Conservation (phyloP, 2,797 vertebrate genomes). For the Sebastes kiyomatsui region DNA sequence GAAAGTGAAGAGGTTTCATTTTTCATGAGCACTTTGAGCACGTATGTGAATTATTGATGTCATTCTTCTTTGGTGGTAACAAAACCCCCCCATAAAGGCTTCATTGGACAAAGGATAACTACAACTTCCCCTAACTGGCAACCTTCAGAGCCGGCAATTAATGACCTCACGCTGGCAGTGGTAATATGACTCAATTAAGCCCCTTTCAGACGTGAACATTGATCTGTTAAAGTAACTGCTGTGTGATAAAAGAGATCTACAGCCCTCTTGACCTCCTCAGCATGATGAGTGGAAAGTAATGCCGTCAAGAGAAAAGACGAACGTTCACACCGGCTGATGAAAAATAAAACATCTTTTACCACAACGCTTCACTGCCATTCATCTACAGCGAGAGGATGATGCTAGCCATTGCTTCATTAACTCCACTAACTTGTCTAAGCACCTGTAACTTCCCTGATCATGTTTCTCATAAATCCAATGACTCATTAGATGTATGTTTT, state of each 20-base stretch:
- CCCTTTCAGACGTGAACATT: background rate
- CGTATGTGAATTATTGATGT: conserved; percentile 64
- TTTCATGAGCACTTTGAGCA: conserved; percentile 63
- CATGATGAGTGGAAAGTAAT: background rate
- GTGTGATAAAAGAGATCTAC: background rate
- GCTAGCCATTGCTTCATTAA: background rate
- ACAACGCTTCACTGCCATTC: background rate
- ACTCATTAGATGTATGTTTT: background rate
- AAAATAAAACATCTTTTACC: background rate
- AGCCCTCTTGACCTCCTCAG: background rate
- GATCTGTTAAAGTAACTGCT: background rate
- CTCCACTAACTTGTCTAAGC: background rate
- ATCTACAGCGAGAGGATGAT: background rate
- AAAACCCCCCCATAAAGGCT: background rate
- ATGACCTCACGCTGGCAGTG: background rate
- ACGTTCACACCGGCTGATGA: background rate
- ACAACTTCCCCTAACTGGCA: background rate
- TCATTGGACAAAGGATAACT: conserved; percentile 4
- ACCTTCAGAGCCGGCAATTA: background rate
- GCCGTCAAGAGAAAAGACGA: background rate
- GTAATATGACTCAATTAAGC: background rate
- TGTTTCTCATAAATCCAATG: background rate
- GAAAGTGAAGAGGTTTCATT: conserved; percentile 59
- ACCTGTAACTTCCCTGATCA: background rate
- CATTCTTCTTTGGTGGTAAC: conserved; percentile 35